Evolutionary conservation across 2,797 vertebrate species (phyloP), one percentile per base, ranked within the genome.

Genomic region (Halcyon chelicuti): DNA sequence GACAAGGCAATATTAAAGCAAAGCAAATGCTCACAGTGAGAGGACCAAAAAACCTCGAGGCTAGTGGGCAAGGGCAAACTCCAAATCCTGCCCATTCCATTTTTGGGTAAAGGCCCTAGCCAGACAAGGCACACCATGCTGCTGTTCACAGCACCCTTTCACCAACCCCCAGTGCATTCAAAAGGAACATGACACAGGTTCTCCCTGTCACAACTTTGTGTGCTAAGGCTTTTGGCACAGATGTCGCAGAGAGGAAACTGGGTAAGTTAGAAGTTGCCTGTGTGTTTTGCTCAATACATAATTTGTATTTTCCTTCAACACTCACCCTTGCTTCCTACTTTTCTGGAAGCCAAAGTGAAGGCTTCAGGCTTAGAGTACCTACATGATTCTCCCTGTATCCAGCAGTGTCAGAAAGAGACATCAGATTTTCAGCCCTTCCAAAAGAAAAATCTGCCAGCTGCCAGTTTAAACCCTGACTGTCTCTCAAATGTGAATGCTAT

Each of bases 151-250:
- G 40, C 60, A 62, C 14, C 7, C 11, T 47, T 39, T 73, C 58
- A 63, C 29, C 47, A 42, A 1, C 3, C 12, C 22, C 3, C 51
- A 16, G 1, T 0, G 0, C 29, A 40, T 19, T 39, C 23, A 14
- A 61, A 72, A 68, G 12, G 51, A 57, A 9, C 37, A 46, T 0
- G 0, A 14, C 14, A 1, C 25, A 26, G 5, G 5, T 28, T 86
- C 7, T 51, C 52, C 39, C 55, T 62, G 31, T 13, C 62, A 46
- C 31, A 75, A 4, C 40, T 47, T 35, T n/a, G 5, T 4, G 1
- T 15, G 16, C n/a, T 54, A 47, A 74, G 62, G 31, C 4, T 81
- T 88, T 62, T 78, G 62, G 58, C 60, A 54, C 46, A 31, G 31
- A 6, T 62, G 28, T 52, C 62, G 39, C 58, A 39, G n/a, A 65